A percentile compares a stretch with the other conserved stretches of the same genome.
Conservation (phyloP, 2,797 vertebrate genomes). For the Echeneis naucrates region DNA sequence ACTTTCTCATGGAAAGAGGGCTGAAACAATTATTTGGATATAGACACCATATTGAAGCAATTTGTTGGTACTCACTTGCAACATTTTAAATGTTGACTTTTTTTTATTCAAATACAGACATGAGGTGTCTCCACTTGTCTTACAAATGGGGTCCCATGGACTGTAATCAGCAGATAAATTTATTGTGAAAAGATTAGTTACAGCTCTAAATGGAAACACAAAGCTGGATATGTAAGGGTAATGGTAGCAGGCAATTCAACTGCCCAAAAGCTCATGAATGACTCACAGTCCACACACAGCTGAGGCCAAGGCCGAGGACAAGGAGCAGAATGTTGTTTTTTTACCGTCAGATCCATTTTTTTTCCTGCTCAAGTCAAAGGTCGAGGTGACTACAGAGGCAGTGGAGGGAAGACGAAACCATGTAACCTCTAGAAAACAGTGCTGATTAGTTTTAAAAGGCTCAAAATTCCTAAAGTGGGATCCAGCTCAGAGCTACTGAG, state of each 20-base stretch:
- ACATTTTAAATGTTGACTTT: neutral
- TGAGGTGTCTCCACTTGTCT: no score
- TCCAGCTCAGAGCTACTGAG: neutral
- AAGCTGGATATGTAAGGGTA: neutral
- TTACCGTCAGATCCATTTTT: conserved; percentile 26
- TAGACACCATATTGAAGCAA: neutral
- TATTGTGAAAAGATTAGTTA: neutral
- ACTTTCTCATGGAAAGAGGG: no score
- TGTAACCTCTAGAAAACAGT: conserved; percentile 10
- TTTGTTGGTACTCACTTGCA: neutral
- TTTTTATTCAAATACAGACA: no score
- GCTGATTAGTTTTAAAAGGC: conserved; percentile 12
- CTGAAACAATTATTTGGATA: neutral
- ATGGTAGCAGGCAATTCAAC: neutral
- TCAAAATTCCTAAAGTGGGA: conserved; percentile 5
- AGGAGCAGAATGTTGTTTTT: conserved; percentile 39
- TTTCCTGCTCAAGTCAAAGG: conserved; percentile 41
- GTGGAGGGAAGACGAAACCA: conserved; percentile 19
- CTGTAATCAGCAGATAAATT: neutral
- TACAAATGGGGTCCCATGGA: neutral
- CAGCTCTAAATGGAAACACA: neutral
- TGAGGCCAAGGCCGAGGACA: conserved; percentile 8
- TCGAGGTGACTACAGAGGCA: conserved; percentile 18
- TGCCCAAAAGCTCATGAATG: neutral
- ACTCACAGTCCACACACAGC: conserved; percentile 11